phyloP scores from a whole-genome alignment of 35 echinoderm and acorn worm genomes.

The Anneissia japonica region DNA sequence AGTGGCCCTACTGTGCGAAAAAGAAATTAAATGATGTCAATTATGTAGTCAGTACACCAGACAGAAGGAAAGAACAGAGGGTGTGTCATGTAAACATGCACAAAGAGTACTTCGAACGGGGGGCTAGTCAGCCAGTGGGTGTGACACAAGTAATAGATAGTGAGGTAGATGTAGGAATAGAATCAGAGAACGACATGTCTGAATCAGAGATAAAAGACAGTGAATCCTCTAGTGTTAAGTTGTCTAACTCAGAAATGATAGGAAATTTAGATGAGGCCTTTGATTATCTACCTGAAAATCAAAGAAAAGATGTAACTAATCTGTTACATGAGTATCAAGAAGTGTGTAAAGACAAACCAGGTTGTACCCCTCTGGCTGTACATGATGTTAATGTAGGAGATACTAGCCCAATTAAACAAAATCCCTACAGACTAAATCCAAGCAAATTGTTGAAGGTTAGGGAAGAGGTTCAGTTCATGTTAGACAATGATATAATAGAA shows the following conservation, averaged over 20 bases:
- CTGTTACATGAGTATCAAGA: neutral
- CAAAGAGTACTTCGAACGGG: neutral
- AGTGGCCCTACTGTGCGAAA: neutral
- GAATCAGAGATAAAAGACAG: neutral
- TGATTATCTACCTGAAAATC: neutral
- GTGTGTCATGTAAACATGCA: constrained; percentile 2
- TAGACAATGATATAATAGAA: constrained; percentile 55
- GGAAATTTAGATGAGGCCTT: neutral
- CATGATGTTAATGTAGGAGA: constrained; percentile 43
- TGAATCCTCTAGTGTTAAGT: neutral
- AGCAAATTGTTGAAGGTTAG: constrained; percentile 24
- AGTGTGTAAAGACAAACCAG: constrained; percentile 6
- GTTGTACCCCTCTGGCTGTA: neutral
- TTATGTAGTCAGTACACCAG: constrained; percentile 1
- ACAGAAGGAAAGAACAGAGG: neutral
- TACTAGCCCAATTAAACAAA: constrained; percentile 41
- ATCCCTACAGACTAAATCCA: constrained; percentile 60
- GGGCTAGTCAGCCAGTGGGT: constrained; percentile 4
- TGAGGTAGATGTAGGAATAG: neutral
- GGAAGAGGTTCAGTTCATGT: constrained; percentile 61
- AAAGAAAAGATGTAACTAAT: constrained; percentile 1
- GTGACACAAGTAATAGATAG: neutral
- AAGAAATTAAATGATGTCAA: neutral
- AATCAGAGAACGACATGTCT: neutral
- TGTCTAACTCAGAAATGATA: constrained; percentile 1